These are phyloP conservation scores for Drosophila punjabiensis DNA, from an alignment of 1,140 invertebrate genomes.

Conservation along the genomic window DNA sequence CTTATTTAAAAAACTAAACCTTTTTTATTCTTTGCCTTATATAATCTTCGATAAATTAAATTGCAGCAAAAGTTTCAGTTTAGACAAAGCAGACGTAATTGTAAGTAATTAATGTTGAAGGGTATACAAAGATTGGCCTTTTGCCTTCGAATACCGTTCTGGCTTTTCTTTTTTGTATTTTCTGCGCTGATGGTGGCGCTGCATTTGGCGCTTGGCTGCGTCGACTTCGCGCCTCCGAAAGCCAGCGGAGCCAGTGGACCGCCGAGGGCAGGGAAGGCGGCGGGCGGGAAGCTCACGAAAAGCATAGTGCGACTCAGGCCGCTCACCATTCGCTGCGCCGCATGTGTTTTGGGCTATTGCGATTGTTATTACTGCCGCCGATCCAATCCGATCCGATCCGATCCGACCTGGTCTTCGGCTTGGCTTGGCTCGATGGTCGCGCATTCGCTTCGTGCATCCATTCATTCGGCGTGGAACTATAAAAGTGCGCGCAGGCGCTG, in stretches of 20 bases:
- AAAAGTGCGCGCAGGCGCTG: conserved; percentile 73
- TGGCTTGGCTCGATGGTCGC: conserved; percentile 28
- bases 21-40: neutral
- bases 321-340: conserved; percentile 74
- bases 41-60: neutral
- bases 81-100: neutral
- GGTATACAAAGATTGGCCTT: neutral
- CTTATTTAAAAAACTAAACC: too few relatives aligned
- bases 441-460: conserved; percentile 58
- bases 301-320: conserved; percentile 24
- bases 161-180: conserved; percentile 39
- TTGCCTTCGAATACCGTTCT: conserved; percentile 4
- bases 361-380: conserved; percentile 72
- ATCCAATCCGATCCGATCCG: conserved; percentile 23
- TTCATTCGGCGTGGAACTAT: conserved; percentile 73
- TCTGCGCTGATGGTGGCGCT: conserved; percentile 45
- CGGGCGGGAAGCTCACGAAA: conserved; percentile 20
- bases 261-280: conserved; percentile 13
- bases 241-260: conserved; percentile 49
- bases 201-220: conserved; percentile 78
- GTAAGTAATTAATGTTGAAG: neutral
- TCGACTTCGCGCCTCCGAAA: conserved; percentile 78
- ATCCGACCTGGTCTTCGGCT: conserved; percentile 46
- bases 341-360: conserved; percentile 74
- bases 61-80: neutral